Evolutionary conservation across 2,888 invertebrate species (phyloP).

Genomic region (Leptopilina syphax): DNA sequence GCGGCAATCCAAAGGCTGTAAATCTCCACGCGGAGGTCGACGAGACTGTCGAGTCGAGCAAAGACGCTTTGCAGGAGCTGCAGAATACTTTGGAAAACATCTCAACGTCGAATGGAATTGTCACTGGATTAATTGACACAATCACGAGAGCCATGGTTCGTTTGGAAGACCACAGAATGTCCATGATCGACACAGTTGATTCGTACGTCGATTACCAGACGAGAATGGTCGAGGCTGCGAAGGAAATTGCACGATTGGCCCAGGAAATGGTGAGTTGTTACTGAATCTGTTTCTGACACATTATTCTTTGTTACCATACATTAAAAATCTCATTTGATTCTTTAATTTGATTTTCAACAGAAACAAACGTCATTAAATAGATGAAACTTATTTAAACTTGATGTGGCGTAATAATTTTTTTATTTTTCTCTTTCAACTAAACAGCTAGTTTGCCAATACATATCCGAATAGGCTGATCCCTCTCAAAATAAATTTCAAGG

Average conservation of each 20-base stretch:
- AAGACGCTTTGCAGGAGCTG: slow-evolving; percentile 90
- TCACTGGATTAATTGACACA: slow-evolving; percentile 92
- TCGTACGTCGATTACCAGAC: slow-evolving; percentile 98
- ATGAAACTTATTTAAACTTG: too few relatives aligned
- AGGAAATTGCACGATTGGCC: slow-evolving; percentile 94
- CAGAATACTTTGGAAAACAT: slow-evolving; percentile 87
- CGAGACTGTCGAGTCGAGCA: slow-evolving; percentile 86
- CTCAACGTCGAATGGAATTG: slow-evolving; percentile 92
- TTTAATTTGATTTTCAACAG: too few relatives aligned
- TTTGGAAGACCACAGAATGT: slow-evolving; percentile 86
- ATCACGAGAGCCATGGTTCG: slow-evolving; percentile 92
- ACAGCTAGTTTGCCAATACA: not conserved
- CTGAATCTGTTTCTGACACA: too few relatives aligned
- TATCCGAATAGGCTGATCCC: too few relatives aligned
- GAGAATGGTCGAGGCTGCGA: slow-evolving; percentile 95
- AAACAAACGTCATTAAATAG: too few relatives aligned
- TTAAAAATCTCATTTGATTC: too few relatives aligned
- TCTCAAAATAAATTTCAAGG: slow-evolving; percentile 31
- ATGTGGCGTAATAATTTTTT: too few relatives aligned
- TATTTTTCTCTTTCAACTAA: slow-evolving; percentile 11
- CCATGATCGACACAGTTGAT: slow-evolving; percentile 84
- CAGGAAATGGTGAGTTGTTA: slow-evolving; percentile 89
- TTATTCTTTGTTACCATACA: too few relatives aligned
- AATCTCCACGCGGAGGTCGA: slow-evolving; percentile 90
- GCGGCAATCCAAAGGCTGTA: slow-evolving; percentile 94